Evolutionary conservation across 2,888 invertebrate species (phyloP), one percentile per base, ranked within the genome.

Genomic region (Phalera bucephala): DNA sequence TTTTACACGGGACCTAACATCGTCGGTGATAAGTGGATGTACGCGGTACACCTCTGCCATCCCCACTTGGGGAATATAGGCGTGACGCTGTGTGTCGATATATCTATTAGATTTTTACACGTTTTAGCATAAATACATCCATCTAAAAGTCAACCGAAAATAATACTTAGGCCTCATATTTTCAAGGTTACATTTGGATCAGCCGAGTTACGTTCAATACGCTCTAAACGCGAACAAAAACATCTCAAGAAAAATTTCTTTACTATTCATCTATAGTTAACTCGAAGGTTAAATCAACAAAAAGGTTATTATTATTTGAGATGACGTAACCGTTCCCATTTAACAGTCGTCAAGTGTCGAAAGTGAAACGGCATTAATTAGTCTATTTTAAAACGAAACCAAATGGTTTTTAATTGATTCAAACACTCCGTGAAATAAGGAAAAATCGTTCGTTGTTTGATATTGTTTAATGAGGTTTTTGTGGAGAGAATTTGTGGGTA

Each of bases 321-420:
- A 40, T 65, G 49, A 62, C 62, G 59, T 52, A 60, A 62, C 21
- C 28, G 39, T 45, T 42, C 50, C 36, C 52, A 49, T 54, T 58
- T 50, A 54, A 53, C 43, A 38, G 45, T 29, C 10, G 17, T 19
- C 7, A 47, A 39, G 34, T 44, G 53, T 64, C 42, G 72, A 79
- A 80, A 80, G 80, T 75, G 62, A 72, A 69, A 68, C 64, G 40
- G 51, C 57, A 49, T 42, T 61, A 70, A 78, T 78, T 72, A 74
- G 58, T 72, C 69, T 75, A 77, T 81, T 79, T 79, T 65, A 41
- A 53, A 55, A 45, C 59, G 52, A 65, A 65, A 48, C 45, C 50
- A 66, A 78, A 80, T 71, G 57, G 61, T 44, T 64, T 73, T 79
- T 74, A 81, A 83, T 81, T 73, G 65, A 64, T 59, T 66, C 28